Conservation (phyloP, 1,140 invertebrate species). For the Contarinia nasturtii region DNA sequence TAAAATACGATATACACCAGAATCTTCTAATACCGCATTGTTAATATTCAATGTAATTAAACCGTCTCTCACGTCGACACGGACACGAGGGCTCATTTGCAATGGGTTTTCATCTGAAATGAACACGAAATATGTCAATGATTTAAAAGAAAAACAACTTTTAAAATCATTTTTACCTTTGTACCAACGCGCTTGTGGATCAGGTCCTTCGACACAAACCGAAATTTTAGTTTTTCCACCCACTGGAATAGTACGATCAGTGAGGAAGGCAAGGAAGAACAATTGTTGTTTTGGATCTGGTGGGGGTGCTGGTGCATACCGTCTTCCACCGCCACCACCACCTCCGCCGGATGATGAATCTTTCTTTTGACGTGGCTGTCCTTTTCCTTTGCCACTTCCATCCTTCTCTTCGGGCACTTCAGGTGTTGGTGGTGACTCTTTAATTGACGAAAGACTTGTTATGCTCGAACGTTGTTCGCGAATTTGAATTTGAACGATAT, state of each 20-base stretch:
- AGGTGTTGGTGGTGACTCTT: constrained; percentile 7
- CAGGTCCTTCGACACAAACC: constrained; percentile 53
- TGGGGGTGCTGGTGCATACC: constrained; percentile 12
- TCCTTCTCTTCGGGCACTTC: constrained; percentile 11
- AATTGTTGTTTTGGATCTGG: constrained; percentile 35
- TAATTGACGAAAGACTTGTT: constrained; percentile 4
- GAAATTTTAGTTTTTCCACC: constrained; percentile 46
- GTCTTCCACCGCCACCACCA: constrained; percentile 7
- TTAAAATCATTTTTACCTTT: constrained; percentile 48
- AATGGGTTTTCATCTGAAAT: constrained; percentile 30
- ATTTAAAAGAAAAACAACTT: no score
- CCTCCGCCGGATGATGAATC: constrained; percentile 3
- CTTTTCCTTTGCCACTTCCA: constrained; percentile 5
- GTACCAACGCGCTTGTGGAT: constrained; percentile 53
- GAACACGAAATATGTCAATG: no score
- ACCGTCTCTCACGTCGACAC: constrained; percentile 31
- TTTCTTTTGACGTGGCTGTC: constrained; percentile 8
- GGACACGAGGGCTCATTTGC: constrained; percentile 22
- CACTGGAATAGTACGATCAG: constrained; percentile 39
- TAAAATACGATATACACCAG: constrained; percentile 36
- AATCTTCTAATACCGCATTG: constrained; percentile 29
- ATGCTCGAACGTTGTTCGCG: constrained; percentile 6
- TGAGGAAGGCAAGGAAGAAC: constrained; percentile 48
- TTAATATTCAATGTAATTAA: constrained; percentile 43
- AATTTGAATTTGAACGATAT: constrained; percentile 17